A percentile compares a stretch with the other conserved stretches of the same genome.
phyloP scores from a whole-genome alignment of 2,113 vertebrate species.

The Orthonyx spaldingii region DNA sequence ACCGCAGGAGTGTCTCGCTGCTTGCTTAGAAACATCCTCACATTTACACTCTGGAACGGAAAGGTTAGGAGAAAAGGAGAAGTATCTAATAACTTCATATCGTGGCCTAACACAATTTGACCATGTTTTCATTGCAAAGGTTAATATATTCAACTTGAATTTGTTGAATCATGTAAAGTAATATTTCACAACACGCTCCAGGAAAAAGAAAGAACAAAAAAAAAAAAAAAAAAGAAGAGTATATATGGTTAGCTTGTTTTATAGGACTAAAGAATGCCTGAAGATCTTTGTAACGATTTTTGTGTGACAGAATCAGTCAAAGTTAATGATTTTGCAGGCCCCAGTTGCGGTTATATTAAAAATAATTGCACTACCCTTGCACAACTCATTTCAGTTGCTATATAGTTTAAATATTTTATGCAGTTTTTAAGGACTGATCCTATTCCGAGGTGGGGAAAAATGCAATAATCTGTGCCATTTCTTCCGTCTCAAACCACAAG shows the following conservation, averaged over 20 bases:
- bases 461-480: neutral
- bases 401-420: constrained; percentile 38
- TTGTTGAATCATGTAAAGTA: neutral
- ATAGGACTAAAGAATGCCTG: neutral
- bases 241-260: neutral
- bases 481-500: neutral
- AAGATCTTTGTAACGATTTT: constrained; percentile 13
- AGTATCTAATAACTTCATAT: neutral
- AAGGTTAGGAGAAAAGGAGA: neutral
- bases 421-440: neutral
- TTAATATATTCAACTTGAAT: constrained; percentile 9
- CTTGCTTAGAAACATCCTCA: neutral
- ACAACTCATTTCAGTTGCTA: neutral
- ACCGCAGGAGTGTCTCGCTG: neutral
- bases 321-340: constrained; percentile 20
- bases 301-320: constrained; percentile 12
- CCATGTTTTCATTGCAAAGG: constrained; percentile 7
- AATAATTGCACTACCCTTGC: constrained; percentile 33
- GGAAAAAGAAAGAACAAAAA: neutral
- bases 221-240: too few relatives aligned
- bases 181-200: neutral
- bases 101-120: neutral
- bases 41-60: neutral
- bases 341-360: constrained; percentile 16
- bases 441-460: neutral